A percentile compares a stretch with the other conserved stretches of the same genome.
Evolutionary conservation across 2,888 invertebrate genomes (phyloP).

Genomic region (Diploptera punctata): DNA sequence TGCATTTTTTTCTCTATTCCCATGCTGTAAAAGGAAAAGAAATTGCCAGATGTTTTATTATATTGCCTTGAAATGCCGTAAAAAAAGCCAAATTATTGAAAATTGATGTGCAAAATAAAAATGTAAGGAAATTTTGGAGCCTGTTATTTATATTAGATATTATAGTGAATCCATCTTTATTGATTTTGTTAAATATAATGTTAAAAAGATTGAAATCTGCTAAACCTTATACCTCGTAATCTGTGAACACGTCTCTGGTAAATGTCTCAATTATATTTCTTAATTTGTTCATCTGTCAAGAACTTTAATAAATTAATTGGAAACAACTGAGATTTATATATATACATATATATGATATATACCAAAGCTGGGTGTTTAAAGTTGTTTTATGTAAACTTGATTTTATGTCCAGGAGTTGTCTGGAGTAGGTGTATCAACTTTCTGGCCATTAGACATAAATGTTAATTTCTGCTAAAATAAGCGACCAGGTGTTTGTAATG

Average conservation of each 20-base stretch:
- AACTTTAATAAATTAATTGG: slow-evolving; percentile 33
- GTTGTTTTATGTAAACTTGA: slow-evolving; percentile 11
- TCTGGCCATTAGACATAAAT: background rate
- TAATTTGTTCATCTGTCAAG: slow-evolving; percentile 30
- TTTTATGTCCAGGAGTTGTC: slow-evolving; percentile 2
- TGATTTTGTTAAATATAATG: slow-evolving; percentile 19
- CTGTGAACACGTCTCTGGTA: slow-evolving; percentile 26
- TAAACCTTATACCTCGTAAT: slow-evolving; percentile 7
- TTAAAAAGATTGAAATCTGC: slow-evolving; percentile 12
- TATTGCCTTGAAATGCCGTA: slow-evolving; percentile 32
- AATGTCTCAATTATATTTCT: slow-evolving; percentile 25
- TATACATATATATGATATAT: background rate
- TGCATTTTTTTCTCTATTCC: slow-evolving; percentile 35
- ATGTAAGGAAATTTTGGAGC: slow-evolving; percentile 31
- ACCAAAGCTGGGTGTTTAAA: slow-evolving; percentile 7
- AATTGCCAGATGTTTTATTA: slow-evolving; percentile 35
- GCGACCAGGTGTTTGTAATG: too few species aligned
- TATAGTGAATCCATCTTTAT: slow-evolving; percentile 10
- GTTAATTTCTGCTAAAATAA: slow-evolving; percentile 3
- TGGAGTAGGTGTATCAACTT: background rate
- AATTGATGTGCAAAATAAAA: slow-evolving; percentile 38
- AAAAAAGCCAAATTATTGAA: slow-evolving; percentile 36
- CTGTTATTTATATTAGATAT: slow-evolving; percentile 36
- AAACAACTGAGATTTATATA: slow-evolving; percentile 18
- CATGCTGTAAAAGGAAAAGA: slow-evolving; percentile 32